phyloP scores from a whole-genome alignment of 2,113 vertebrate genomes.

The Rhodinocichla rosea region DNA sequence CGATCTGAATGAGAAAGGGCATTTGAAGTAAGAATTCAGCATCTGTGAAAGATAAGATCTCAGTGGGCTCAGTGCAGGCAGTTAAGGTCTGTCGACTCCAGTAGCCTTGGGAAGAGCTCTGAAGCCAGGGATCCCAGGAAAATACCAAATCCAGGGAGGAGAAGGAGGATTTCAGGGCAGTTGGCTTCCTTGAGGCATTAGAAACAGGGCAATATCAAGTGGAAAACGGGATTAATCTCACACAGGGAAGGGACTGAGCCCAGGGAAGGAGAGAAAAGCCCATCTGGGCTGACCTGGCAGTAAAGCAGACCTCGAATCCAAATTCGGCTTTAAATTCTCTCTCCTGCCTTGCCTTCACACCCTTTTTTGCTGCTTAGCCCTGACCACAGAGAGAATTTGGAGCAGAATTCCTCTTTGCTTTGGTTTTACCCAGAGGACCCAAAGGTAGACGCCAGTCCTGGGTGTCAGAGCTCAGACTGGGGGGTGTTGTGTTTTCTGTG shows the following conservation, averaged over 20 bases:
- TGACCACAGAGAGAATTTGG: neutral
- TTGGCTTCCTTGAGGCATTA: neutral
- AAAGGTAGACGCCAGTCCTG: neutral
- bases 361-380: neutral
- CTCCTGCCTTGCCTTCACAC: neutral
- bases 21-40: neutral
- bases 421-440: neutral
- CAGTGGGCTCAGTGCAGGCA: neutral
- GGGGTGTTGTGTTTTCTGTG: neutral
- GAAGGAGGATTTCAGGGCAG: neutral
- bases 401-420: neutral
- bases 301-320: neutral
- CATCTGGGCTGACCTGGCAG: neutral
- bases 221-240: neutral
- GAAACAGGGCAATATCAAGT: neutral
- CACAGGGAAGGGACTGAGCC: rapidly evolving
- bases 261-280: neutral
- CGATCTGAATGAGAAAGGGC: slow-evolving; percentile 16
- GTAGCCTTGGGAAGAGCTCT: neutral
- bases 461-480: neutral
- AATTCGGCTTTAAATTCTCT: neutral
- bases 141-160: neutral
- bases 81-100: neutral
- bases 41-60: slow-evolving; percentile 30
- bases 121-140: neutral